phyloP scores from a whole-genome alignment of 2,888 invertebrate species.

The Heteromyza rotundicornis region DNA sequence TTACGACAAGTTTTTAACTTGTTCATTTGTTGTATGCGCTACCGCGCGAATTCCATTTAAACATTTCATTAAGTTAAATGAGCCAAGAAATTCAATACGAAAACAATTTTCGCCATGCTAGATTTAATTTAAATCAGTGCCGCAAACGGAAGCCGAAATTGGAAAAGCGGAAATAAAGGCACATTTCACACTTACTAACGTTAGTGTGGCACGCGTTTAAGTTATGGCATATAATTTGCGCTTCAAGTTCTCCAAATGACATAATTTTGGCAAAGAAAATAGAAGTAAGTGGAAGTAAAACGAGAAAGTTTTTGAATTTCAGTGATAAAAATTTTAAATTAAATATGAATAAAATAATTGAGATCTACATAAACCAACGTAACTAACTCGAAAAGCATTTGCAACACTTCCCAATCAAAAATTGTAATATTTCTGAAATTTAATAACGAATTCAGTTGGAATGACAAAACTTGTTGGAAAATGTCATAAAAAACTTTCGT shows the following conservation, averaged over 20 bases:
- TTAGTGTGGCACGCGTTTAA: not conserved
- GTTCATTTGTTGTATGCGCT: not conserved
- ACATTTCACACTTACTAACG: not conserved
- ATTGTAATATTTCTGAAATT: too few relatives aligned
- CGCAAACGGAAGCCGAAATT: not conserved
- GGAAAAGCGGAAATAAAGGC: not conserved
- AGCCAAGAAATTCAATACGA: slow-evolving; percentile 15
- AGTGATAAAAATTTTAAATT: too few relatives aligned
- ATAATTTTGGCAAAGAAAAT: not conserved
- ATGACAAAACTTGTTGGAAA: not conserved
- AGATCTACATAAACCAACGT: too few relatives aligned
- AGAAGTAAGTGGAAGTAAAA: too few relatives aligned
- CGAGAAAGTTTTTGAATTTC: too few relatives aligned
- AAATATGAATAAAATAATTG: too few relatives aligned
- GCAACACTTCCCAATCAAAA: too few relatives aligned
- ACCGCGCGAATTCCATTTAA: not conserved
- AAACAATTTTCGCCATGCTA: not conserved
- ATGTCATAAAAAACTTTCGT: not conserved
- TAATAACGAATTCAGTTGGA: not conserved
- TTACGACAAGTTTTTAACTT: not conserved
- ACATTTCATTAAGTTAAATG: slow-evolving; percentile 16
- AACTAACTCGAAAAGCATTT: too few relatives aligned
- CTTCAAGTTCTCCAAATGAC: not conserved
- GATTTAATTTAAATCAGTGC: not conserved
- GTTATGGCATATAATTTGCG: not conserved